Conservation (phyloP, 2,113 vertebrate genomes). For the Stomatorhinus ivindoensis region DNA sequence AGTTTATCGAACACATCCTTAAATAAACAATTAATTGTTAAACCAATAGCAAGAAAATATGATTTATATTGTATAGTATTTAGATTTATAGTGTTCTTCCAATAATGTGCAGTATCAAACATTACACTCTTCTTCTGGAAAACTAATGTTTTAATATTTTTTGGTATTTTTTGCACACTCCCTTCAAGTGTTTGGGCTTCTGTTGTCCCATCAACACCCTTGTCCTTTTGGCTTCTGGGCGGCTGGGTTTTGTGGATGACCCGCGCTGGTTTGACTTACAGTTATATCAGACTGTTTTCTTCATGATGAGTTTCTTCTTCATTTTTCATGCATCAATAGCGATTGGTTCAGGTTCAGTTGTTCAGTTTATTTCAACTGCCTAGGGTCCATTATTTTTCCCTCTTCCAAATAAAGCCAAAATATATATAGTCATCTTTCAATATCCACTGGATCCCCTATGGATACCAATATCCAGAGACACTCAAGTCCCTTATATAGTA, state of each 20-base stretch:
- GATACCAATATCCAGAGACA: background rate
- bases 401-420: background rate
- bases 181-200: background rate
- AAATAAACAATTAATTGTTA: background rate
- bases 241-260: background rate
- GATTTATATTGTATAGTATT: background rate
- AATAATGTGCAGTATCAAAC: background rate
- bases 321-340: background rate
- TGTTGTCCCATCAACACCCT: background rate
- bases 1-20: background rate
- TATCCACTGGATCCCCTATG: background rate
- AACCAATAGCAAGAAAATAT: background rate
- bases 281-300: background rate
- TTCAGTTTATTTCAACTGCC: background rate
- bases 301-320: background rate
- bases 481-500: background rate
- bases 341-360: background rate
- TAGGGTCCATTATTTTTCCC: too few species aligned
- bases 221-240: background rate
- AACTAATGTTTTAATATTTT: background rate
- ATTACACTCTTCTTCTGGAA: background rate
- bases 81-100: background rate
- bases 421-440: background rate
- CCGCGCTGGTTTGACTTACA: background rate
- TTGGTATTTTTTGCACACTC: background rate